phyloP scores from a whole-genome alignment of 2,888 invertebrate genomes.

The Tricholauxania praeusta region DNA sequence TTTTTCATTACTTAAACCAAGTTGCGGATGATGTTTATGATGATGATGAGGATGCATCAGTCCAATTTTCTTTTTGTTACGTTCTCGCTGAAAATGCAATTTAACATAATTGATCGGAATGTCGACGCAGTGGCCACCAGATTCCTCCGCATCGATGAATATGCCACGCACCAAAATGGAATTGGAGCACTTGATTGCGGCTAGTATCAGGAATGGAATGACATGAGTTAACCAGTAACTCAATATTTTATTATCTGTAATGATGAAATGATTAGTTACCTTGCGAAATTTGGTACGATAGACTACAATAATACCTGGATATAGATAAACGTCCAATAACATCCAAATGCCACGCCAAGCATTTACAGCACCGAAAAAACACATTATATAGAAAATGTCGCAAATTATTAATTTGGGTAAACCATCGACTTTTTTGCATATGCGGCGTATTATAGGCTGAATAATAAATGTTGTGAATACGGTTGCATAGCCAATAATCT shows the following conservation, averaged over 20 bases:
- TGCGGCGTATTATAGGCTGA: conserved; percentile 80
- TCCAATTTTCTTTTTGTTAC: conserved; percentile 70
- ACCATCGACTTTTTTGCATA: conserved; percentile 77
- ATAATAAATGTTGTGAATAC: conserved; percentile 80
- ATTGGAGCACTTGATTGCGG: conserved; percentile 87
- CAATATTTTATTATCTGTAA: conserved; percentile 75
- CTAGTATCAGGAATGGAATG: conserved; percentile 79
- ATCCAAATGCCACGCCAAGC: conserved; percentile 92
- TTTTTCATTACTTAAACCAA: conserved; percentile 49
- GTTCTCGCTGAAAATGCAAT: conserved; percentile 79
- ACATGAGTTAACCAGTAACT: conserved; percentile 87
- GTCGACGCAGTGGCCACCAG: conserved; percentile 84
- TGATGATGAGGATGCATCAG: conserved; percentile 32
- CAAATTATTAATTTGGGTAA: conserved; percentile 77
- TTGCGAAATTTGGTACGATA: neutral
- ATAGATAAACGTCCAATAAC: conserved; percentile 81
- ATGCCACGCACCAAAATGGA: conserved; percentile 88
- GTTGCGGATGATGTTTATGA: conserved; percentile 48
- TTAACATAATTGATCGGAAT: conserved; percentile 87
- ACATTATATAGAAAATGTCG: conserved; percentile 81
- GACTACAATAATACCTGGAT: conserved; percentile 72
- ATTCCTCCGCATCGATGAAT: conserved; percentile 88
- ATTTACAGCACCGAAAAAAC: conserved; percentile 85
- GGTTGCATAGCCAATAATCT: conserved; percentile 77
- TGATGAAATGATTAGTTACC: conserved; percentile 50